A percentile compares a stretch with the other conserved stretches of the same genome.
Evolutionary conservation across 2,888 invertebrate genomes (phyloP).

Genomic region (Geotrupes spiniger): DNA sequence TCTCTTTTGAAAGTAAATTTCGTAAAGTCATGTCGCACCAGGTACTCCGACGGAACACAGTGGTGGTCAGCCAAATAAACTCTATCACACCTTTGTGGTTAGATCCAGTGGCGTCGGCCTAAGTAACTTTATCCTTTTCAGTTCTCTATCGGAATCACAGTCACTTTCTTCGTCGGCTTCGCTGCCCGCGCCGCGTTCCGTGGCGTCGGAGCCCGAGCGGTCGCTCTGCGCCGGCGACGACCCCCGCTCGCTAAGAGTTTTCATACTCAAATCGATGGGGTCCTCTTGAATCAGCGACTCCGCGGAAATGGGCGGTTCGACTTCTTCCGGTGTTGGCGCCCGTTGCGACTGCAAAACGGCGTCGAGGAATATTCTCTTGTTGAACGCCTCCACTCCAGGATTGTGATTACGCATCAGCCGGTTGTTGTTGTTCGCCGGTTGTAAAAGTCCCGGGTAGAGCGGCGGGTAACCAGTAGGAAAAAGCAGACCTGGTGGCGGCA

Average conservation of each 20-base stretch:
- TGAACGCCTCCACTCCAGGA: conserved; percentile 62
- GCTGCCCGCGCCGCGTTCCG: conserved; percentile 45
- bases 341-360: conserved; percentile 72
- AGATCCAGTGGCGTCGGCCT: conserved; percentile 59
- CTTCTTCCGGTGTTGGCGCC: conserved; percentile 52
- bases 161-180: conserved; percentile 58
- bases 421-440: conserved; percentile 51
- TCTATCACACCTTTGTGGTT: conserved; percentile 66
- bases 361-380: conserved; percentile 72
- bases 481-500: conserved; percentile 58
- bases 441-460: conserved; percentile 46
- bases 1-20: conserved; percentile 18
- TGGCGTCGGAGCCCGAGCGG: conserved; percentile 37
- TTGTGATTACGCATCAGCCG: conserved; percentile 52
- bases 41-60: conserved; percentile 39
- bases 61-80: conserved; percentile 28
- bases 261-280: conserved; percentile 79
- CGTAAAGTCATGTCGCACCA: conserved; percentile 28
- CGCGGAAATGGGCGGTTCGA: conserved; percentile 34
- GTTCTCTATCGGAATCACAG: conserved; percentile 50
- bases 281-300: conserved; percentile 61
- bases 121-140: conserved; percentile 56
- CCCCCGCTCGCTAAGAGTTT: conserved; percentile 57
- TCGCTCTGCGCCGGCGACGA: conserved; percentile 45
- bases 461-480: conserved; percentile 55